Base-by-base conservation (phyloP, 2,113 vertebrate species). In the Cyrtonyx montezumae region DNA sequence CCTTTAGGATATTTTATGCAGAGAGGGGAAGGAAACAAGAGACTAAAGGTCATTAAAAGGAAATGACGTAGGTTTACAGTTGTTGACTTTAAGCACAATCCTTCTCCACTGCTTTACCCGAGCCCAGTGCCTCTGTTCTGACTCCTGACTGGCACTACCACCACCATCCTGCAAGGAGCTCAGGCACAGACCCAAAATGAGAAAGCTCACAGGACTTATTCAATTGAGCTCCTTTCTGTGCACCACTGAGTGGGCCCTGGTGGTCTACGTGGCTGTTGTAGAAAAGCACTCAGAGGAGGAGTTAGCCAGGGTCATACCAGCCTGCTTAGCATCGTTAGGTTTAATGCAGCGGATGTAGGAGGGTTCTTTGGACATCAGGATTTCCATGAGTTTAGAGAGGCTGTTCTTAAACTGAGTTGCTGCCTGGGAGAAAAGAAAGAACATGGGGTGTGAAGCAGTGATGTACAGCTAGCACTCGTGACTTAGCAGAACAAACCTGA, bases 271-370 rank as follows among this genome's bases (percentile, higher is more conserved):
- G 58, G 61, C 42, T 59, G 65, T 8, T 3, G 3, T 1, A 49
- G 56, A 36, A 19, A 34, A 58, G 23, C 20, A 14, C 9, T 30
- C 28, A 78, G 36, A 46, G 15, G 25, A 34, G 59, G 73, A 30
- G 68, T 13, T 65, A 45, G 40, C 28, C 62, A 67, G 83, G 66
- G 80, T 25, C 96, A 3, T 98, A 99, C 99, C 98, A 46, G 99
- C 97, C 96, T 99, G 99, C 76, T 99, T 99, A 65, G 99, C 98
- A 85, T 99, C 99, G 23, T 99, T 99, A 18, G 99, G 99, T 93
- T 99, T 99, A 94, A 99, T 99, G 97, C 99, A 99, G 82, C 99
- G 99, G 46, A 99, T 97, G 61, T 99, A 99, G 19, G 99, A 99
- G 3, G 99, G 99, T 32, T 99, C 99, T 97, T 99, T 99, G 55